Evolutionary conservation across 2,888 invertebrate genomes (phyloP).

Genomic region (Scaptomyza cyrtandrae): DNA sequence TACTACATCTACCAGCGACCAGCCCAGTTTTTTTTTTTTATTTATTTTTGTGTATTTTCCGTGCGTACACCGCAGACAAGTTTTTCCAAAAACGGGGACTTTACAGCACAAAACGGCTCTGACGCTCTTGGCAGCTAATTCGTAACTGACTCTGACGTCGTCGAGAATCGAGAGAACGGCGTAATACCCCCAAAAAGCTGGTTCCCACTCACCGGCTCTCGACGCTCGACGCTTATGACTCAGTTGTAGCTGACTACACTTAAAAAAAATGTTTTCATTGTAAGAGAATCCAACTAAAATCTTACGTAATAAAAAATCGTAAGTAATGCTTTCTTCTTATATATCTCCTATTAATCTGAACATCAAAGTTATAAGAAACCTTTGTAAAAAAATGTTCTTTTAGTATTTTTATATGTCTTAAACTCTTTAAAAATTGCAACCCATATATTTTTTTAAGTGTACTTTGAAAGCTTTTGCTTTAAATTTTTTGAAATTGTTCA

Average conservation of each 20-base stretch:
- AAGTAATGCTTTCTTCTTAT: too few species aligned
- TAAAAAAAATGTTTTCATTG: not conserved
- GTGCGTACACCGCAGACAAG: conserved; percentile 26
- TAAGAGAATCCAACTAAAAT: not conserved
- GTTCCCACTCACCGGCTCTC: not conserved
- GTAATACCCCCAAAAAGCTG: conserved; percentile 32
- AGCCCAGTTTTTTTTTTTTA: conserved; percentile 17
- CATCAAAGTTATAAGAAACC: too few species aligned
- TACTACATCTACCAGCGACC: conserved; percentile 13
- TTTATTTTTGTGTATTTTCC: conserved; percentile 58
- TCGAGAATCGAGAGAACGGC: conserved; percentile 33
- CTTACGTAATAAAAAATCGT: too few species aligned
- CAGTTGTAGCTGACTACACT: not conserved
- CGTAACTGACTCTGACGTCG: conserved; percentile 29
- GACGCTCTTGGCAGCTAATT: conserved; percentile 48
- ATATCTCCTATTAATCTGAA: too few species aligned
- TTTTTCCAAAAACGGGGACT: conserved; percentile 28
- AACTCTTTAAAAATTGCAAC: not conserved
- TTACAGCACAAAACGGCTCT: conserved; percentile 26
- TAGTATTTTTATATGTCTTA: not conserved
- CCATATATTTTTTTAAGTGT: conserved; percentile 1
- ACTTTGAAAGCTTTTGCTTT: conserved; percentile 36
- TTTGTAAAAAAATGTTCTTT: too few species aligned
- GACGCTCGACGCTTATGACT: not conserved
- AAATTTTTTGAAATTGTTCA: conserved; percentile 31